phyloP scores from a whole-genome alignment of 2,888 invertebrate species.

The Chrysolina americana region DNA sequence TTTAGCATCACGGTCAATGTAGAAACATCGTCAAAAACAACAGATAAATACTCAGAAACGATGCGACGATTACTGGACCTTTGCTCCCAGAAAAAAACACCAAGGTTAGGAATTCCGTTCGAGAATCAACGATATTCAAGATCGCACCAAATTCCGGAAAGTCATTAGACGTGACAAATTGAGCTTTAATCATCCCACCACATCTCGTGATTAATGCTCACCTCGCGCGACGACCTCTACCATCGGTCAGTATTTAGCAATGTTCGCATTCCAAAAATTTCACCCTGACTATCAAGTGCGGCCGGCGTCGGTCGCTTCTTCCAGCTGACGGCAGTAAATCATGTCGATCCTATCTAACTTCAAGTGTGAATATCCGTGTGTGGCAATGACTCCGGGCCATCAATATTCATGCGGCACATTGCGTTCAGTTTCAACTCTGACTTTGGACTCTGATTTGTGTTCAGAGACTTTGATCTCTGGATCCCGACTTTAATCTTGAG shows the following conservation, averaged over 20 bases:
- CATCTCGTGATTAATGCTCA: not conserved
- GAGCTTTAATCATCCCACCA: not conserved
- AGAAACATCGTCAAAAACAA: no score
- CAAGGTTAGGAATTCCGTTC: no score
- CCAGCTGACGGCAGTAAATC: not conserved
- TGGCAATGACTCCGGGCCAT: not conserved
- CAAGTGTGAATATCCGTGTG: not conserved
- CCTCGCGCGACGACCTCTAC: not conserved
- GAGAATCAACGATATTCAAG: not conserved
- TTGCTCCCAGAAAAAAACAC: no score
- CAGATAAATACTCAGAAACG: no score
- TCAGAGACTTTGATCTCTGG: no score
- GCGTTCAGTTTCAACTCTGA: no score
- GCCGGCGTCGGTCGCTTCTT: not conserved
- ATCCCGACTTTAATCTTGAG: no score
- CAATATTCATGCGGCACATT: constrained; percentile 8
- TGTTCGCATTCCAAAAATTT: not conserved
- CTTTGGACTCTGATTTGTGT: no score
- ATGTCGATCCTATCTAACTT: not conserved
- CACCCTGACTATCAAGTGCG: not conserved
- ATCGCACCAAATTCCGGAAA: not conserved
- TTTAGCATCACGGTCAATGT: no score
- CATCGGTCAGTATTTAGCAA: not conserved
- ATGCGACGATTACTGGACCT: no score
- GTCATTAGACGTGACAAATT: not conserved